A percentile compares a stretch with the other conserved stretches of the same genome.
phyloP scores from a whole-genome alignment of 2,113 vertebrate genomes.

The Phrynosoma blainvillii region DNA sequence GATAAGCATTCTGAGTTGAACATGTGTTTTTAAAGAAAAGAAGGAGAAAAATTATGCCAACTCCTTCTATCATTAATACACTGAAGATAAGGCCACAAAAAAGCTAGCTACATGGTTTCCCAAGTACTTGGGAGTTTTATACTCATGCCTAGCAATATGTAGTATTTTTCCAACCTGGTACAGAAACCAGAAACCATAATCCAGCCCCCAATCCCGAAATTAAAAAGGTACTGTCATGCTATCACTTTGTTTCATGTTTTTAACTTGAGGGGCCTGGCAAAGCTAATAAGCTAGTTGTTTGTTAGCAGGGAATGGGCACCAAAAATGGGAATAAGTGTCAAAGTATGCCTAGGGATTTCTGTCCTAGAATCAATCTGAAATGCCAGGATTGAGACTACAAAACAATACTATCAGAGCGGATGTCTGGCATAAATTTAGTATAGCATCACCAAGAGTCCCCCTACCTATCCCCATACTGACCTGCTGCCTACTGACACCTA shows the following conservation, averaged over 20 bases:
- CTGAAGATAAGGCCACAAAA: background rate
- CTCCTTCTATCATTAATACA: constrained; percentile 8
- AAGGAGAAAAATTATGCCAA: constrained; percentile 11
- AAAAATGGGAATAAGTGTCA: background rate
- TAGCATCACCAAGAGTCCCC: no score
- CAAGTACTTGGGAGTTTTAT: background rate
- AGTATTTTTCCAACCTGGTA: background rate
- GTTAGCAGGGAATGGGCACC: background rate
- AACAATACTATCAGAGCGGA: background rate
- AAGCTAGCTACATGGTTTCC: background rate
- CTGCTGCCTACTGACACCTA: background rate
- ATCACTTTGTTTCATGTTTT: background rate
- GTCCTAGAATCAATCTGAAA: background rate
- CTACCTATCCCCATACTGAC: no score
- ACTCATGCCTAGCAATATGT: background rate
- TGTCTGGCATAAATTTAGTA: background rate
- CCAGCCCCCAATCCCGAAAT: background rate
- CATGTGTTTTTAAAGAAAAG: background rate
- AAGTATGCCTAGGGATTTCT: background rate
- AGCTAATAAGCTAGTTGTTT: background rate
- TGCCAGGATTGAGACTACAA: background rate
- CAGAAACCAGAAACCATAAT: background rate
- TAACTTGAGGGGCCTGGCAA: background rate
- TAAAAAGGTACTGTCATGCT: background rate
- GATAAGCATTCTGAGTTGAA: background rate